These are phyloP conservation scores for Tigriopus japonicus DNA, from an alignment of 1,140 invertebrate genomes.

Conservation along the genomic window DNA sequence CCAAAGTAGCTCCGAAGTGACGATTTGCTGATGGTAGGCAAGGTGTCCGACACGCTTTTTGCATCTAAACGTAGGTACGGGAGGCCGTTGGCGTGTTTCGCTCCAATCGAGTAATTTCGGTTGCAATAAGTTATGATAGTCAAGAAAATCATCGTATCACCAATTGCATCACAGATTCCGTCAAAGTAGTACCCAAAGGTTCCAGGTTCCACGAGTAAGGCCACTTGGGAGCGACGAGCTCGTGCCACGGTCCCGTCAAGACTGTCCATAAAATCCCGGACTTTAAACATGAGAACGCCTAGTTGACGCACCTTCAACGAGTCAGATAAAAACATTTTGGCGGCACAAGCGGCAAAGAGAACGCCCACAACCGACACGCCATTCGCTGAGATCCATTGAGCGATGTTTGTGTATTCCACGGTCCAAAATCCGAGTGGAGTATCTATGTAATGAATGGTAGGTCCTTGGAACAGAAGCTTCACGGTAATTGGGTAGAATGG, in stretches of 20 bases:
- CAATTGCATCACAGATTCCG: constrained; percentile 20
- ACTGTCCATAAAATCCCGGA: constrained; percentile 54
- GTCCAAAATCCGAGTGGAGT: constrained; percentile 40
- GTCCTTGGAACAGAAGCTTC: constrained; percentile 49
- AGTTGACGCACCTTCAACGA: constrained; percentile 41
- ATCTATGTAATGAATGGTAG: constrained; percentile 52
- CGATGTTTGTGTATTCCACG: constrained; percentile 36
- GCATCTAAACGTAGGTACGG: background rate
- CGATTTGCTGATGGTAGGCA: background rate
- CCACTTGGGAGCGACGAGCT: constrained; percentile 36
- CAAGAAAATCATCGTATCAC: background rate
- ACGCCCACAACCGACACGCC: constrained; percentile 53
- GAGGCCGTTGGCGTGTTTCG: constrained; percentile 28
- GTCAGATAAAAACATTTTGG: constrained; percentile 44
- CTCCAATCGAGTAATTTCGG: constrained; percentile 21
- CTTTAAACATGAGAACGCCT: constrained; percentile 48
- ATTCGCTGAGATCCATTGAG: constrained; percentile 48
- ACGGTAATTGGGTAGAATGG: constrained; percentile 51
- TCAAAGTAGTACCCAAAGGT: constrained; percentile 37
- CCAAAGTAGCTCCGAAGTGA: background rate
- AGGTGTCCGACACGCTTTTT: background rate
- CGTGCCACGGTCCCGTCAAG: constrained; percentile 57
- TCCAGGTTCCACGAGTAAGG: constrained; percentile 41
- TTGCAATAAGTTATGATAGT: constrained; percentile 30
- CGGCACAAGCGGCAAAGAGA: constrained; percentile 42